Percentiles rank a stretch among this genome's conserved stretches.
These are phyloP conservation scores for Pipra filicauda DNA, from an alignment of 2,113 vertebrate genomes.

Conservation along the genomic window DNA sequence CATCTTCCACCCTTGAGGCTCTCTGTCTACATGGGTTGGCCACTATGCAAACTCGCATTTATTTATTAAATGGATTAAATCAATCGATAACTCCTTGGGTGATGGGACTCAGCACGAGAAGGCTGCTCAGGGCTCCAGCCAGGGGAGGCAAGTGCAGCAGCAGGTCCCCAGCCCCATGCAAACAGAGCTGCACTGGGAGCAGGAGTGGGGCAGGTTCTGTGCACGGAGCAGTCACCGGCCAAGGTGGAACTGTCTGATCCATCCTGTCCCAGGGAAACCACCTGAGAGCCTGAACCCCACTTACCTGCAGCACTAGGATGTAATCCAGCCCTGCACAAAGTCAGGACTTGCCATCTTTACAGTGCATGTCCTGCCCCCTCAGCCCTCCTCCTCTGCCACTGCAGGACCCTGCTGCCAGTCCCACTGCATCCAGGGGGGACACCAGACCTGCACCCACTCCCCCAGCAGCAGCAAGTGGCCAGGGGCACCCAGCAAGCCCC, in stretches of 20 bases:
- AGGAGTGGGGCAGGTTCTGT: background rate
- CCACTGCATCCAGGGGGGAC: background rate
- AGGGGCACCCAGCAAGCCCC: background rate
- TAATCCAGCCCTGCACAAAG: background rate
- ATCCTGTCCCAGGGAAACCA: rapidly evolving
- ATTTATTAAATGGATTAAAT: background rate
- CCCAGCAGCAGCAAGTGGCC: rapidly evolving
- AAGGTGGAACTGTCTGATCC: rapidly evolving
- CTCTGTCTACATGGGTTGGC: background rate
- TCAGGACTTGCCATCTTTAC: rapidly evolving
- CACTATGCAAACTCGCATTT: background rate
- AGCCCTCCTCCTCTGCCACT: background rate
- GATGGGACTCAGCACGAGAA: background rate
- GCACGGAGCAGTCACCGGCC: background rate
- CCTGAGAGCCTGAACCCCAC: background rate
- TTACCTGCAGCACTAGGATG: background rate
- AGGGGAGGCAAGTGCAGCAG: background rate
- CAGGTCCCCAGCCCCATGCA: background rate
- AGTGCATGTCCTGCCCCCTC: background rate
- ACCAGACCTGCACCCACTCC: too few species aligned
- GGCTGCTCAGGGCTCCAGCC: background rate
- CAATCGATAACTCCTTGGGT: rapidly evolving
- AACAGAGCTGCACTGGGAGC: rapidly evolving
- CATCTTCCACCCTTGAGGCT: background rate
- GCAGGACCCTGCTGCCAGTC: background rate